Evolutionary conservation across 2,113 vertebrate species (phyloP), one percentile per base, ranked within the genome.

Genomic region (Rhinoptilus africanus): DNA sequence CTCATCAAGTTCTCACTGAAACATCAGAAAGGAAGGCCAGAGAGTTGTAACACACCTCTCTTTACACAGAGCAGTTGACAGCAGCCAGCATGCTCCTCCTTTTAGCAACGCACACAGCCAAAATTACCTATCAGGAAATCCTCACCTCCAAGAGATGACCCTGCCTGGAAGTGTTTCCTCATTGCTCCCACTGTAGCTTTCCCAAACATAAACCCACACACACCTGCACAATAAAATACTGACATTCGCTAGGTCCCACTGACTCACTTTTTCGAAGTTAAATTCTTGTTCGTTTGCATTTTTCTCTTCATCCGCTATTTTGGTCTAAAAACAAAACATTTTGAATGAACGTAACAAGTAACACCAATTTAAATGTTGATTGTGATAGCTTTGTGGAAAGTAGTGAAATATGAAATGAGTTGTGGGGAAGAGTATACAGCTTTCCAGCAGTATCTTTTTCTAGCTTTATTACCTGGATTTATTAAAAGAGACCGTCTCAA

Each of bases 231-330:
- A 8, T 23, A 34, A 76, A 56, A 39, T 9, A 30, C 4, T 63
- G 76, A 78, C n/a, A 50, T 50, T 23, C 5, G 6, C 53, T 16
- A 74, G n/a, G n/a, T 45, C 22, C 27, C 4, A 21, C 7, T 57
- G 41, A 96, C 97, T 93, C 97, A 99, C 99, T 98, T 99, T 99
- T 97, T 99, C 99, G 6, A 99, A 98, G 92, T 95, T 98, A 95
- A 99, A 98, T 57, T 97, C 98, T 85, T 98, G 98, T 47, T 50
- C 9, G 3, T 81, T 82, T 4, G n/a, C 56, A 39, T 95, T 96
- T 93, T 97, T 97, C 53, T 98, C 95, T 68, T 92, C 50, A 41
- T 81, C 22, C 39, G 8, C 91, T 89, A 23, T 56, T 93, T 94
- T 83, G 41, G 47, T 93, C 98, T 98, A 92, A 95, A 89, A 89